phyloP scores from a whole-genome alignment of 2,888 invertebrate species.

The Pandemis cinnamomeana region DNA sequence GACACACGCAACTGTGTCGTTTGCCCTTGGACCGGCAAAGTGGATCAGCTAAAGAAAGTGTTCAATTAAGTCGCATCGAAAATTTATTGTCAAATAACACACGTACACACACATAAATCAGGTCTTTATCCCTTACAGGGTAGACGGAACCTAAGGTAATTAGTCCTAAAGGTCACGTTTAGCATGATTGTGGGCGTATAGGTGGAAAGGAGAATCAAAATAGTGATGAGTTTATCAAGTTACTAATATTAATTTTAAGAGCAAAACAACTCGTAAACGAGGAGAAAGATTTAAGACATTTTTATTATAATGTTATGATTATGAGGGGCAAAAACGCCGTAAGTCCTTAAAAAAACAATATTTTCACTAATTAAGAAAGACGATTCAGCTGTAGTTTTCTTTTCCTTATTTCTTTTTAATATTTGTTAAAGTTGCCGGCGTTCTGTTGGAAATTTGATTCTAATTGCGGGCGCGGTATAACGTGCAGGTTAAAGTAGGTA shows the following conservation, averaged over 20 bases:
- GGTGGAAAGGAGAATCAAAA: too few relatives aligned
- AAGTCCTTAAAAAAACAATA: not conserved
- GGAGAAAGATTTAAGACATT: not conserved
- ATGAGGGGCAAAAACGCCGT: not conserved
- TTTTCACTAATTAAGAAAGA: slow-evolving; percentile 11
- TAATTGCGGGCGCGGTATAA: slow-evolving; percentile 1
- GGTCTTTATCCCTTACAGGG: too few relatives aligned
- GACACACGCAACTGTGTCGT: slow-evolving; percentile 53
- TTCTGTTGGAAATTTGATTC: slow-evolving; percentile 11
- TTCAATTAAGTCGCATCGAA: too few relatives aligned
- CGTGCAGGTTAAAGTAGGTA: not conserved
- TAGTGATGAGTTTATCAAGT: too few relatives aligned
- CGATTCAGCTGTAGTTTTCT: slow-evolving; percentile 9
- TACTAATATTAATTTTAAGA: too few relatives aligned
- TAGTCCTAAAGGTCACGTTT: too few relatives aligned
- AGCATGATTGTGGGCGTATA: too few relatives aligned
- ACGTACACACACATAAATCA: too few relatives aligned
- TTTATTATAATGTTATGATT: not conserved
- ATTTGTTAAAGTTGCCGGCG: not conserved
- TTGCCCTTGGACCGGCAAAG: slow-evolving; percentile 47
- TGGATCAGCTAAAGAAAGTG: slow-evolving; percentile 40
- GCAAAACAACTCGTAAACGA: too few relatives aligned
- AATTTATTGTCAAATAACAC: too few relatives aligned
- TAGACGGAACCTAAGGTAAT: too few relatives aligned
- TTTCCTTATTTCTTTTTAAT: slow-evolving; percentile 18